Conservation (phyloP, 1,140 invertebrate genomes). For the Zaprionus kolodkinae region DNA sequence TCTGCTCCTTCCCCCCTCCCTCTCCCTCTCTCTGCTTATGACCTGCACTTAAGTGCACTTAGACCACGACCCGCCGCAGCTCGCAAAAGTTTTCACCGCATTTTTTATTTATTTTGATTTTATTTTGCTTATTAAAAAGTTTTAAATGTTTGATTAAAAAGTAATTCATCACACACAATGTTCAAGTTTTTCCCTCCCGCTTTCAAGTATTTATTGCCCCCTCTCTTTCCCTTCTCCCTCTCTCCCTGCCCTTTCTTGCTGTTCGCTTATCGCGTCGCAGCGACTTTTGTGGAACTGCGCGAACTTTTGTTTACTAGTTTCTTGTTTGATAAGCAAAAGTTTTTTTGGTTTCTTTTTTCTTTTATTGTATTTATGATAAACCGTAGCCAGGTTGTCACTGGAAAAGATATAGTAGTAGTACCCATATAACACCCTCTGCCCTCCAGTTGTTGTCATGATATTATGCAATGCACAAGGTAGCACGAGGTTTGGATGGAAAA, state of each 20-base stretch:
- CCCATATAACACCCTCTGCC: neutral
- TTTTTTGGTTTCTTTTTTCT: too few relatives aligned
- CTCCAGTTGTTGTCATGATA: constrained; percentile 39
- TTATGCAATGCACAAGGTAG: constrained; percentile 60
- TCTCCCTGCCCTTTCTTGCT: constrained; percentile 23
- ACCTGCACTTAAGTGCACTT: constrained; percentile 49
- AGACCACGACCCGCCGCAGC: constrained; percentile 22
- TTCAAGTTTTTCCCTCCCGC: constrained; percentile 21
- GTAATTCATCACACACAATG: constrained; percentile 64
- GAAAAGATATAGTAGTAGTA: neutral
- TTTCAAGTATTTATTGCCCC: constrained; percentile 30
- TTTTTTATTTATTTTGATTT: constrained; percentile 38
- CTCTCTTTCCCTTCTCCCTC: constrained; percentile 25
- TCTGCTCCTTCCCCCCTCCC: neutral
- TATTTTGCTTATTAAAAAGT: constrained; percentile 78
- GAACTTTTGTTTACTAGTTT: constrained; percentile 35
- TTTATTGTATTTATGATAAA: constrained; percentile 3
- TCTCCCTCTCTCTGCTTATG: neutral
- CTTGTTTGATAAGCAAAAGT: constrained; percentile 54
- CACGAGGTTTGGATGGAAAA: neutral
- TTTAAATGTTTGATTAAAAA: constrained; percentile 81
- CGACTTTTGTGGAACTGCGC: constrained; percentile 14
- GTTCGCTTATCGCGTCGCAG: constrained; percentile 17
- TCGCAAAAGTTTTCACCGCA: constrained; percentile 50
- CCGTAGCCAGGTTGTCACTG: neutral